phyloP scores from a whole-genome alignment of 1,140 invertebrate species.

The Achroia grisella region DNA sequence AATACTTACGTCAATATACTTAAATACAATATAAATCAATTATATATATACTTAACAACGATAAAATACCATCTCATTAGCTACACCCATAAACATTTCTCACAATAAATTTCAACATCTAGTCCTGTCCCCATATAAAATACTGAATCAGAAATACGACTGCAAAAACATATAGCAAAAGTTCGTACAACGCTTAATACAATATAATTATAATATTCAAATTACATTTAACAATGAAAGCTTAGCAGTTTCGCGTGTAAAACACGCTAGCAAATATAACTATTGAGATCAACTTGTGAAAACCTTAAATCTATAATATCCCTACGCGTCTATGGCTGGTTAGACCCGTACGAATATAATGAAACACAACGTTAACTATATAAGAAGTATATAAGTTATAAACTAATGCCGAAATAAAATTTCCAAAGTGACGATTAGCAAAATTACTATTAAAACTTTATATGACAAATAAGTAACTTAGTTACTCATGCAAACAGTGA shows the following conservation, averaged over 20 bases:
- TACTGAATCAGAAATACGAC: conserved; percentile 28
- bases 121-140: conserved; percentile 21
- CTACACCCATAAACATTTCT: conserved; percentile 32
- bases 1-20: conserved; percentile 49
- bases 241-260: conserved; percentile 40
- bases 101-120: conserved; percentile 20
- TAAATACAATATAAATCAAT: conserved; percentile 39
- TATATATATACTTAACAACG: conserved; percentile 53
- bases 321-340: conserved; percentile 60
- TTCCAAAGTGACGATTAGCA: conserved; percentile 4
- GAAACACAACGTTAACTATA: conserved; percentile 9
- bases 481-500: not conserved
- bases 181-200: conserved; percentile 33
- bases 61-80: conserved; percentile 39
- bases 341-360: conserved; percentile 48
- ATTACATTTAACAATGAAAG: conserved; percentile 64
- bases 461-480: not conserved
- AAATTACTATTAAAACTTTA: conserved; percentile 2
- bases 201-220: conserved; percentile 37
- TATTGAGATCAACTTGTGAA: conserved; percentile 20
- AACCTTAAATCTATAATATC: conserved; percentile 19
- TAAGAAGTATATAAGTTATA: conserved; percentile 1
- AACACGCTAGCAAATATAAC: conserved; percentile 20
- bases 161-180: conserved; percentile 48
- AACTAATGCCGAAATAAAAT: conserved; percentile 21